A percentile compares a stretch with the other conserved stretches of the same genome.
Evolutionary conservation across 2,888 invertebrate species (phyloP).

Genomic region (Dione juno): DNA sequence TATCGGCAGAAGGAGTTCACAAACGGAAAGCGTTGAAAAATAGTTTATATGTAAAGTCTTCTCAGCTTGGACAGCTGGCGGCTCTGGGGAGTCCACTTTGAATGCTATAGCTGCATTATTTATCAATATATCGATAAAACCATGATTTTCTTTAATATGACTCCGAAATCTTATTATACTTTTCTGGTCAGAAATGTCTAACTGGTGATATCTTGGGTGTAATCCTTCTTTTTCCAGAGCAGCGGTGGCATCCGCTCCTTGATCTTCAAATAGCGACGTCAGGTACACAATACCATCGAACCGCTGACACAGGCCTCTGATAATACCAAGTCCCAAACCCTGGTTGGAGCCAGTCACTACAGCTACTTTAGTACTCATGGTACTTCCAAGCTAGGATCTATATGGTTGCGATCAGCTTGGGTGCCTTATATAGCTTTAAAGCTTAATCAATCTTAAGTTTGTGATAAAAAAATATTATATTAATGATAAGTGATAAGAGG

Average conservation of each 20-base stretch:
- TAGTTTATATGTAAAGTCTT: not conserved
- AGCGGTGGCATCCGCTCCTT: not conserved
- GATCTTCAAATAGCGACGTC: not conserved
- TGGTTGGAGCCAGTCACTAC: conserved; percentile 4
- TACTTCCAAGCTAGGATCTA: not conserved
- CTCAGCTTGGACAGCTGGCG: not conserved
- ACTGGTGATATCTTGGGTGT: conserved; percentile 1
- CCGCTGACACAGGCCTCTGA: not conserved
- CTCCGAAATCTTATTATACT: not conserved
- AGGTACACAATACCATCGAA: not conserved
- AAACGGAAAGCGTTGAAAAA: not conserved
- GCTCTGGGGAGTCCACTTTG: not conserved
- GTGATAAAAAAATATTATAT: not conserved
- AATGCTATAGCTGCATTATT: not conserved
- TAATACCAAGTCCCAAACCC: not conserved
- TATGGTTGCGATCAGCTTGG: not conserved
- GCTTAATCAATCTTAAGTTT: not conserved
- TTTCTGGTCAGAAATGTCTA: not conserved
- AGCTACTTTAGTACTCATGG: not conserved
- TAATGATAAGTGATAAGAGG: not conserved
- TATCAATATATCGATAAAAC: not conserved
- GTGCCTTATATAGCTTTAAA: conserved; percentile 3
- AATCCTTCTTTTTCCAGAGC: conserved; percentile 5
- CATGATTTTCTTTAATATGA: not conserved
- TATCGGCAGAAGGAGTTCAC: not conserved